Evolutionary conservation across 2,888 invertebrate genomes (phyloP).

Genomic region (Mythimna pallens): DNA sequence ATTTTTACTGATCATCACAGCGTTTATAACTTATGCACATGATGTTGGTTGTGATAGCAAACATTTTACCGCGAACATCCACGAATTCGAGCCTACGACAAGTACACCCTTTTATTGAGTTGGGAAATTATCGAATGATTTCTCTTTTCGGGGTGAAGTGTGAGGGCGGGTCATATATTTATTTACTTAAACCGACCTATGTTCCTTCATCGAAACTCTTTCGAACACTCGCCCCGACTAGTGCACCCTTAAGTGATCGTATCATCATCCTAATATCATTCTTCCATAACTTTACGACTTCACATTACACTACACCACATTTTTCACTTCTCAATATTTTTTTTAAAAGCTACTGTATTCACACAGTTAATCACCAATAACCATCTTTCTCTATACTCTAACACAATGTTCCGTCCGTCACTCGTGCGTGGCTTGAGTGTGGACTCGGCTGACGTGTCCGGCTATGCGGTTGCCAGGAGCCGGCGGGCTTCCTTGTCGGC

Average conservation of each 20-base stretch:
- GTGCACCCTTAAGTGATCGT: background rate
- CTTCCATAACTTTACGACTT: background rate
- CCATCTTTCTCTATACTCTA: background rate
- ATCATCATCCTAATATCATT: background rate
- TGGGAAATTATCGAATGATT: no score
- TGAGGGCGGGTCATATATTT: no score
- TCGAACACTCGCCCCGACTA: no score
- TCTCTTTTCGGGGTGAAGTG: no score
- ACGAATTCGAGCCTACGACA: no score
- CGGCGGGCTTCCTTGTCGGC: slow-evolving; percentile 86
- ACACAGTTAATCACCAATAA: slow-evolving; percentile 45
- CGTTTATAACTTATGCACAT: no score
- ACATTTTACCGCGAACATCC: no score
- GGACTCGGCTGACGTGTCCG: slow-evolving; percentile 81
- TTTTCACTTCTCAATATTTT: background rate
- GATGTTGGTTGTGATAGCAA: no score
- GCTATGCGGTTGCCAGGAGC: slow-evolving; percentile 85
- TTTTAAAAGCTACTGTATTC: slow-evolving; percentile 19
- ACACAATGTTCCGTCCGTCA: slow-evolving; percentile 83
- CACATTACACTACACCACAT: background rate
- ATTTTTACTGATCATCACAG: no score
- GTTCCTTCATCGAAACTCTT: no score
- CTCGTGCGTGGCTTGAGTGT: slow-evolving; percentile 81
- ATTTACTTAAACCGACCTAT: no score
- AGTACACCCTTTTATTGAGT: no score